phyloP scores from a whole-genome alignment of 2,888 invertebrate species.

The Scrobipalpa costella region DNA sequence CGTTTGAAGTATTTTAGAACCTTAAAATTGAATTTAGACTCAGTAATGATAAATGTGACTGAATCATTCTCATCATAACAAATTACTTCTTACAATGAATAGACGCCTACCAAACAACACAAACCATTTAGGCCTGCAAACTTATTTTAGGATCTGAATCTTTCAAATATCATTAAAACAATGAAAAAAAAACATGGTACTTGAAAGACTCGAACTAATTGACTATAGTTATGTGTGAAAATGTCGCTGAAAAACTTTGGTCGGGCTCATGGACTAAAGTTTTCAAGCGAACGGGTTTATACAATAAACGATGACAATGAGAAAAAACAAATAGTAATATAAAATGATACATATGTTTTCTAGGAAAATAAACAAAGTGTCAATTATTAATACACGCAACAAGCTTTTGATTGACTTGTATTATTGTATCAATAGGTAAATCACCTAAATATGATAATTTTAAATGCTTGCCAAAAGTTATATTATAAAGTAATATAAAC shows the following conservation, averaged over 20 bases:
- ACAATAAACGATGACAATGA: conserved; percentile 51
- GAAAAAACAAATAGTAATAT: conserved; percentile 28
- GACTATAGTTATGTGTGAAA: conserved; percentile 48
- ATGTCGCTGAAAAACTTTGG: conserved; percentile 75
- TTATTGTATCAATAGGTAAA: not conserved
- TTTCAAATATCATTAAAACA: not conserved
- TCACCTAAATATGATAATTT: not conserved
- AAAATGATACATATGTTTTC: not conserved
- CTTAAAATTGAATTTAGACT: no score
- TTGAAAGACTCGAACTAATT: conserved; percentile 51
- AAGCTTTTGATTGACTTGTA: not conserved
- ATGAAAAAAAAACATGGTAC: not conserved
- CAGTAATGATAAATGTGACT: no score
- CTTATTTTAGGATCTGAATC: not conserved
- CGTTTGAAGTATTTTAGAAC: no score
- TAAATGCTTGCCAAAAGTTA: not conserved
- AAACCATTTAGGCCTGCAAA: conserved; percentile 24
- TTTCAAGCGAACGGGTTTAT: conserved; percentile 62
- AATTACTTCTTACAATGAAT: no score
- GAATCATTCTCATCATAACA: no score
- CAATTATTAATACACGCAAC: not conserved
- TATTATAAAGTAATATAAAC: not conserved
- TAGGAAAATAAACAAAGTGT: not conserved
- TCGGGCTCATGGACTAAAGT: conserved; percentile 76
- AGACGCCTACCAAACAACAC: not conserved